These are phyloP conservation scores for Choristoneura rosaceana DNA, from an alignment of 2,888 invertebrate genomes.

Conservation along the genomic window DNA sequence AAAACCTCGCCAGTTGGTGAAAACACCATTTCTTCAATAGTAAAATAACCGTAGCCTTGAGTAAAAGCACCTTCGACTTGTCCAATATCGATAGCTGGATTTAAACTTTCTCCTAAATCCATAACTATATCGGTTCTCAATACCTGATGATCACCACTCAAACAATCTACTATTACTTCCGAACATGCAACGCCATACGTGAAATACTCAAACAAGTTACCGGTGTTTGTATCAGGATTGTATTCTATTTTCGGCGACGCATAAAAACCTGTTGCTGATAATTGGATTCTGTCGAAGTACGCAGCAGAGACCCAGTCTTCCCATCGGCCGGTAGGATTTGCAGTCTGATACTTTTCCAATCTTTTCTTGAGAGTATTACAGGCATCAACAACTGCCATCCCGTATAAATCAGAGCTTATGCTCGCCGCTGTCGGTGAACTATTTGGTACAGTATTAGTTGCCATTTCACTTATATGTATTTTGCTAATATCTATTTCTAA, in stretches of 20 bases:
- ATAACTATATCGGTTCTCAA: constrained; percentile 94
- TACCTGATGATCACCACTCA: constrained; percentile 94
- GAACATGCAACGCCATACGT: constrained; percentile 92
- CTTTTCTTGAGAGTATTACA: constrained; percentile 88
- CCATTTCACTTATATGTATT: constrained; percentile 90
- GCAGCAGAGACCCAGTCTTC: constrained; percentile 91
- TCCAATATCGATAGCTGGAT: constrained; percentile 96
- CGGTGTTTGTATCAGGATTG: constrained; percentile 86
- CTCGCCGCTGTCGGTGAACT: constrained; percentile 92
- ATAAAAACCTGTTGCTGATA: constrained; percentile 91
- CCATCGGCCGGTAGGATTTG: constrained; percentile 90
- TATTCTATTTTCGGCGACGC: constrained; percentile 88
- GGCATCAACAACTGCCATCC: constrained; percentile 92
- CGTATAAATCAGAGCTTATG: constrained; percentile 92
- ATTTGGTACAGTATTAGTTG: constrained; percentile 93
- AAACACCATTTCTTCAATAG: constrained; percentile 92
- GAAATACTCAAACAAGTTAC: constrained; percentile 90
- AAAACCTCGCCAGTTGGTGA: constrained; percentile 89
- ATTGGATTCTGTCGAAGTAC: constrained; percentile 88
- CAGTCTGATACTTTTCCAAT: constrained; percentile 87
- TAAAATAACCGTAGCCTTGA: constrained; percentile 94
- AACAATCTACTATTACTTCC: constrained; percentile 94
- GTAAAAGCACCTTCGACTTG: constrained; percentile 96
- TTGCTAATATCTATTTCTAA: constrained; percentile 86
- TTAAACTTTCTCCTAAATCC: constrained; percentile 95